A percentile compares a stretch with the other conserved stretches of the same genome.
phyloP scores from a whole-genome alignment of 2,113 vertebrate species.

The Spea bombifrons region DNA sequence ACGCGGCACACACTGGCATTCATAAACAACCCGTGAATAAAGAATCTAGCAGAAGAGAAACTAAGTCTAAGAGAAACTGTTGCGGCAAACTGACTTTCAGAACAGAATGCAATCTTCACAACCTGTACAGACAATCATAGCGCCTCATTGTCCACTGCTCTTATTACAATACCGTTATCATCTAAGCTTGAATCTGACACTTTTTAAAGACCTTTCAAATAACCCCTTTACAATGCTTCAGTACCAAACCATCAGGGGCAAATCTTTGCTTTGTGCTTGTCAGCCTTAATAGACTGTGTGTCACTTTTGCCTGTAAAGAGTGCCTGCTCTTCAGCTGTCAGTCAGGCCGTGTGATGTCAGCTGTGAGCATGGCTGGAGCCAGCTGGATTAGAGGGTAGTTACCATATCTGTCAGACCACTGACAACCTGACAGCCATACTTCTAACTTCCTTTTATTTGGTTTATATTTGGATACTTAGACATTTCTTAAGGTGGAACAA shows the following conservation, averaged over 20 bases:
- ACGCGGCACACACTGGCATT: neutral
- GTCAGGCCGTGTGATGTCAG: slow-evolving; percentile 96
- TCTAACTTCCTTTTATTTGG: slow-evolving; percentile 95
- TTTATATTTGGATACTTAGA: slow-evolving; percentile 79
- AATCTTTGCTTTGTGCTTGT: slow-evolving; percentile 99
- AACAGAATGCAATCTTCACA: slow-evolving; percentile 71
- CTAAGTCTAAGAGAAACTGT: slow-evolving; percentile 64
- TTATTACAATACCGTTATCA: slow-evolving; percentile 99
- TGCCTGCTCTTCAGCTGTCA: slow-evolving; percentile 98
- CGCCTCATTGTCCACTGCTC: slow-evolving; percentile 93
- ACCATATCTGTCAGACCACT: slow-evolving; percentile 99
- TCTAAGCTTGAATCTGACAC: slow-evolving; percentile 96
- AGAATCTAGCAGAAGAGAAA: too few relatives aligned
- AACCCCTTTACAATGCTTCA: slow-evolving; percentile 94
- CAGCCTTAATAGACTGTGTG: slow-evolving; percentile 99
- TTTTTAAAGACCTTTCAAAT: slow-evolving; percentile 96
- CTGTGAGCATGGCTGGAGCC: slow-evolving; percentile 92
- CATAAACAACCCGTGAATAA: neutral
- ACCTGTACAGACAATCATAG: slow-evolving; percentile 87
- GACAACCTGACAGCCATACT: slow-evolving; percentile 98
- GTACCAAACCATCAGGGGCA: slow-evolving; percentile 94
- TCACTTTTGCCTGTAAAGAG: slow-evolving; percentile 97
- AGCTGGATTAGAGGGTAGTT: slow-evolving; percentile 99
- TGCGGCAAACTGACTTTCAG: slow-evolving; percentile 69
- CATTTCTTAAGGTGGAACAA: slow-evolving; percentile 76